These are phyloP conservation scores for Plagodis dolabraria DNA, from an alignment of 2,888 invertebrate genomes.

Conservation along the genomic window DNA sequence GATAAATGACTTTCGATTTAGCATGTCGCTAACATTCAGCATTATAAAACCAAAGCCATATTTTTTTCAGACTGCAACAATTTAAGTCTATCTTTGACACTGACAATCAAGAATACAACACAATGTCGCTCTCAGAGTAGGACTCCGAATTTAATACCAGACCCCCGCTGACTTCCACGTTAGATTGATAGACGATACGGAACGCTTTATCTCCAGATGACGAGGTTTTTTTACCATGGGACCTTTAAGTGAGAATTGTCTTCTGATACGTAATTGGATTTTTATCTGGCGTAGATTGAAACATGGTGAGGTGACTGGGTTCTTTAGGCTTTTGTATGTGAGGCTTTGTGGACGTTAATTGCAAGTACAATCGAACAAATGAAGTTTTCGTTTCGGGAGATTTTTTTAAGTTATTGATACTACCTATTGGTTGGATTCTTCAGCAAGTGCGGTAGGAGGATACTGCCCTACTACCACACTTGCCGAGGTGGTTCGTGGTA, in stretches of 20 bases:
- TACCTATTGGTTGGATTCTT: no score
- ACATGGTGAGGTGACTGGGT: conserved; percentile 35
- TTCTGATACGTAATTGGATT: conserved; percentile 71
- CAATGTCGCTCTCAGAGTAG: conserved; percentile 39
- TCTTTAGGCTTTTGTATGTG: conserved; percentile 15
- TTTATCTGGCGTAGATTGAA: conserved; percentile 58
- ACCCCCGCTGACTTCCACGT: conserved; percentile 71
- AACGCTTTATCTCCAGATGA: conserved; percentile 56
- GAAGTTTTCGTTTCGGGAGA: not conserved
- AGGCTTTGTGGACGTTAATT: conserved; percentile 10
- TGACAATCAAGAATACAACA: conserved; percentile 11
- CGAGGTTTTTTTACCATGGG: conserved; percentile 62
- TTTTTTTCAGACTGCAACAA: conserved; percentile 9
- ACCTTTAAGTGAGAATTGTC: conserved; percentile 76
- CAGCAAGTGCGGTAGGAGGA: no score
- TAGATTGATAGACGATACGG: conserved; percentile 80
- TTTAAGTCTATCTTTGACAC: conserved; percentile 7
- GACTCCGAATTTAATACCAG: conserved; percentile 67
- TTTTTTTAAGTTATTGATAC: no score
- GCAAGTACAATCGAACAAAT: not conserved
- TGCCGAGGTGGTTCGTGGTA: no score
- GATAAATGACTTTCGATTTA: no score
- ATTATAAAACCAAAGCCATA: not conserved
- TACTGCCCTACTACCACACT: no score
- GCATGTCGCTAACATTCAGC: not conserved